Base-by-base conservation (phyloP, 2,113 vertebrate species). In the Pygoscelis antarcticus region DNA sequence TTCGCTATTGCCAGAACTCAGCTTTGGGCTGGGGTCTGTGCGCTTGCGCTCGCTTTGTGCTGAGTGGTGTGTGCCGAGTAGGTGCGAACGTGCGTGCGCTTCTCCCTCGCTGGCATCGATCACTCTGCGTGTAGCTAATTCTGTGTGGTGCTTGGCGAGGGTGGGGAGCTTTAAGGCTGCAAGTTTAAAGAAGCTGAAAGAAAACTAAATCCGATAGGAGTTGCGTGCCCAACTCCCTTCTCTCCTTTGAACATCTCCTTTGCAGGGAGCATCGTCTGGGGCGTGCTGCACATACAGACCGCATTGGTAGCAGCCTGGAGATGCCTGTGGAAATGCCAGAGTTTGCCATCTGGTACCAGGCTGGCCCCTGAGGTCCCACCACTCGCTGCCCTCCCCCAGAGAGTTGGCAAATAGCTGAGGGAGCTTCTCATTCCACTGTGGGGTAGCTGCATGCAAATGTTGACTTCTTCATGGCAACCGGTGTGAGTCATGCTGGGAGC, bases 381-480 rank as follows among this genome's bases (percentile, higher is more conserved):
- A 0, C 90, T 91, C 1, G 1, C 79, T 91, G 66, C 68, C 58
- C 16, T 94, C 91, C 84, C 81, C 84, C 78, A 58, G 80, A 84
- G 74, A 90, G 82, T 5, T 19, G 3, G 83, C 70, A 83, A 90
- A 87, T 85, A 96, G 58, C 85, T 69, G 78, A 88, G 75, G 34
- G 70, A 96, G 75, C 75, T 86, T 87, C 93, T 95, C 87, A 58
- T 86, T 85, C 82, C 83, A 19, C 70, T 2, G 9, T 72, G 78
- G 77, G 71, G 89, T 82, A 71, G 87, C 91, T 89, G 81, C 87
- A n/a, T 54, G 92, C 87, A 88, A 92, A 93, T 40, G 87, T 77
- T 92, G 90, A 80, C 90, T 95, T 93, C 81, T 94, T 94, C 87
- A 36, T 77, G 95, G 92, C 78, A 94, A 93, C 78, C 13, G 0